phyloP scores from a whole-genome alignment of 2,797 vertebrate genomes.

The Poeciliopsis presidionis region DNA sequence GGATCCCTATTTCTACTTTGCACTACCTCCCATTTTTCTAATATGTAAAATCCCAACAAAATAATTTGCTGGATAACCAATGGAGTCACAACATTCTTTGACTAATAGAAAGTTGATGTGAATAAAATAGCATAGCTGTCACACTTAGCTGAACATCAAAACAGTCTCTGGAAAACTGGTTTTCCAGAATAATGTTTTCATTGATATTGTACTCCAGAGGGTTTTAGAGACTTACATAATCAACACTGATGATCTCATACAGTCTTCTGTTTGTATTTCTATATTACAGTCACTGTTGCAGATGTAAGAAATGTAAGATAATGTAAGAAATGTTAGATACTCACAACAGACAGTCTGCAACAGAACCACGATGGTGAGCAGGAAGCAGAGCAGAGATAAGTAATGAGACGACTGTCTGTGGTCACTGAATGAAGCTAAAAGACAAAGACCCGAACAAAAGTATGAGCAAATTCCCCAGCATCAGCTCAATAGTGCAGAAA shows the following conservation, averaged over 20 bases:
- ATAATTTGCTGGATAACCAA: background rate
- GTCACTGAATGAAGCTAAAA: constrained; percentile 26
- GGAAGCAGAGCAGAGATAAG: constrained; percentile 59
- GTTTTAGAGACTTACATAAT: background rate
- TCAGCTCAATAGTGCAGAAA: background rate
- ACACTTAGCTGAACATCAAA: background rate
- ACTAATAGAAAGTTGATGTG: background rate
- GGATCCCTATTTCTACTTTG: background rate
- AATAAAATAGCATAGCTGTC: background rate
- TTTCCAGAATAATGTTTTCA: background rate
- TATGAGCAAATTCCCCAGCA: background rate
- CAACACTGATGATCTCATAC: background rate
- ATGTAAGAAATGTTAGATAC: constrained; percentile 8
- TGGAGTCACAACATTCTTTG: background rate
- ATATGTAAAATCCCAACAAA: background rate
- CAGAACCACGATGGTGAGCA: constrained; percentile 48
- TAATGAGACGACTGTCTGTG: constrained; percentile 43
- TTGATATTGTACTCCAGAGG: background rate
- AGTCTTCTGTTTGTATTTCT: background rate
- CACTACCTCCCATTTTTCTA: background rate
- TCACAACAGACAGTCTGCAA: constrained; percentile 57
- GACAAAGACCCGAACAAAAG: background rate
- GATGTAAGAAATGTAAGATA: no score
- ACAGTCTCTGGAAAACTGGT: background rate
- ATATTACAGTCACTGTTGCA: background rate